Base-by-base conservation (phyloP, 1,140 invertebrate species). In the Aphelenchoides avenae region DNA sequence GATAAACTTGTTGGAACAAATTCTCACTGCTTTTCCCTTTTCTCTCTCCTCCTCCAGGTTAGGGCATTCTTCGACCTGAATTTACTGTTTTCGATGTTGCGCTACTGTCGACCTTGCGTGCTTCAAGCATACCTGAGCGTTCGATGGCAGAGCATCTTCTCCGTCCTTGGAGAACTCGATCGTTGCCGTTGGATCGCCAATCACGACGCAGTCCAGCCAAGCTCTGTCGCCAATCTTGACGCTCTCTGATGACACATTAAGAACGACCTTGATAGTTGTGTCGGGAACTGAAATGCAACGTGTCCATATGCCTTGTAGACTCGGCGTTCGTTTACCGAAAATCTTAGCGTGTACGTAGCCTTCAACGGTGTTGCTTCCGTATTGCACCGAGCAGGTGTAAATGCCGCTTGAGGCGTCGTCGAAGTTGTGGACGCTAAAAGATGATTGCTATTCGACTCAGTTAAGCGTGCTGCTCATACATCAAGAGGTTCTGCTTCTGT, bases 331-430 rank as follows among this genome's bases (percentile, higher is more conserved):
- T n/a, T 1, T 24, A 73, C 71, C 71, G 48, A 71, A 75, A 47
- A 75, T 76, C 50, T 72, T 75, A 18, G 74, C 73, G 36, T 77
- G 39, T 3, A 77, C 68, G 47, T 52, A 77, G 51, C 73, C 73
- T 64, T 73, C 62, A 18, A 75, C 71, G 24, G 52, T 57, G 30
- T 51, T 61, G 43, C 73, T 64, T 34, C 72, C 68, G 44, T 73
- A 64, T 15, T 71, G 61, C 11, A 75, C 74, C 30, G 42, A 54
- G 42, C 72, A 75, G 1, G 55, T 55, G 55, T 77, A 75, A n/a
- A 73, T 53, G 24, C 72, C 72, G 46, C 57, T 22, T 39, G 57
- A 42, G 13, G 63, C 39, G 20, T 76, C 72, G 42, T 74, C 70
- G 47, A 75, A 75, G 22, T 70, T 53, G 24, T 64, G 56, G 40